Base-by-base conservation (phyloP, 2,797 vertebrate genomes). In the Sebastolobus alascanus region DNA sequence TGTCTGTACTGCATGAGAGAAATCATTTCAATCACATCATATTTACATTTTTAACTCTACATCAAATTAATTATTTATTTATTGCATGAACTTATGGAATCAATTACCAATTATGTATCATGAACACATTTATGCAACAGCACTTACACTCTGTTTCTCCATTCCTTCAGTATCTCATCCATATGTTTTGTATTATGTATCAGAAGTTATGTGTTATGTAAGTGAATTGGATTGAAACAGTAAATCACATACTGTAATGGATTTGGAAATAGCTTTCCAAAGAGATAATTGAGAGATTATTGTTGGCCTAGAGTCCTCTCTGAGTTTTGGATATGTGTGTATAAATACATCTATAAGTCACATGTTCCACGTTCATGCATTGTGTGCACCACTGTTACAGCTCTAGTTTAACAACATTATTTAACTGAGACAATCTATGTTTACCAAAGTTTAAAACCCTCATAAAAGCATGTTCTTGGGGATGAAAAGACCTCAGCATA, bases 211-310 rank as follows among this genome's bases (percentile, higher is more conserved):
- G 13, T 33, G 43, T 68, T 54, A 68, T 35, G 33, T 10, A 38
- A 27, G 10, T 37, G 2, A 7, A 20, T 14, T 18, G 4, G 14
- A 12, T 38, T 20, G 10, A 58, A 70, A 25, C 50, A 40, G 35
- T 29, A 29, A 8, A 20, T 80, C 46, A 13, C 38, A 50, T 27
- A 18, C 18, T 63, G 5, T 60, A 55, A 81, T 33, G 35, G 56
- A 76, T 72, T 60, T 84, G 68, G 43, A 80, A 88, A 85, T 20
- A 40, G 25, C 75, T 86, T 58, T 52, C 40, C 59, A 38, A 16
- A 1, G 72, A 63, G 59, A 80, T 72, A 73, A 84, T 60, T 75
- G 70, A 71, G 65, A 65, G 77, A 60, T 87, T 81, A 86, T 70
- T 67, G 35, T 56, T 88, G 78, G 80, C 58, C 79, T 3, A 33